Percentiles rank a stretch among this genome's conserved stretches.
These are phyloP conservation scores for Colistium nudipinnis DNA, from an alignment of 2,113 vertebrate genomes.

Conservation along the genomic window DNA sequence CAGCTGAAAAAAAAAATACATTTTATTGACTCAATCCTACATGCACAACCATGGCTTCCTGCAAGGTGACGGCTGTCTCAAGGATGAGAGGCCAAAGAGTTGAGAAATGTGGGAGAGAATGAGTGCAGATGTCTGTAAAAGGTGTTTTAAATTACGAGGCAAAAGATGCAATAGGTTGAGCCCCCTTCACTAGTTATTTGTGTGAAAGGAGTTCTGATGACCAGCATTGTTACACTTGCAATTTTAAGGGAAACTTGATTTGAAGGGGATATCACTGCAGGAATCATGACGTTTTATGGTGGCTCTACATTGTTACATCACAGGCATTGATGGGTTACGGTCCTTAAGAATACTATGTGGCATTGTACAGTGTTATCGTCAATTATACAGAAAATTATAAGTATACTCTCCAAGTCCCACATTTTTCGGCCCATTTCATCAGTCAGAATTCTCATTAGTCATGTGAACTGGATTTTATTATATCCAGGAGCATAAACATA, in stretches of 20 bases:
- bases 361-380: no score
- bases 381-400: no score
- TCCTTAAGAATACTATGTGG: not conserved
- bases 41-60: slow-evolving; percentile 55
- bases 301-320: not conserved
- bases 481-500: no score
- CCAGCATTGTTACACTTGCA: not conserved
- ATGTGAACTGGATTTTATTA: no score
- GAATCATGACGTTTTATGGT: not conserved
- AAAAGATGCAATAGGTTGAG: not conserved
- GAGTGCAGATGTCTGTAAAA: not conserved
- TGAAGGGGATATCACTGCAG: not conserved
- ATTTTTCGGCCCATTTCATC: no score
- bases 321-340: no score
- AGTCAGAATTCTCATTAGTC: no score
- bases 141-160: not conserved
- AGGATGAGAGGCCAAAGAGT: not conserved
- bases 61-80: not conserved
- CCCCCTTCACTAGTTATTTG: not conserved
- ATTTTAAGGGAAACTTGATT: not conserved
- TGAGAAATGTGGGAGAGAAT: not conserved
- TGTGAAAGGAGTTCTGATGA: not conserved
- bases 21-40: no score
- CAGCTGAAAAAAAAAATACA: not conserved
- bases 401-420: no score